A percentile compares a stretch with the other conserved stretches of the same genome.
phyloP scores from a whole-genome alignment of 2,113 vertebrate species.

The Cyprinodon variegatus region DNA sequence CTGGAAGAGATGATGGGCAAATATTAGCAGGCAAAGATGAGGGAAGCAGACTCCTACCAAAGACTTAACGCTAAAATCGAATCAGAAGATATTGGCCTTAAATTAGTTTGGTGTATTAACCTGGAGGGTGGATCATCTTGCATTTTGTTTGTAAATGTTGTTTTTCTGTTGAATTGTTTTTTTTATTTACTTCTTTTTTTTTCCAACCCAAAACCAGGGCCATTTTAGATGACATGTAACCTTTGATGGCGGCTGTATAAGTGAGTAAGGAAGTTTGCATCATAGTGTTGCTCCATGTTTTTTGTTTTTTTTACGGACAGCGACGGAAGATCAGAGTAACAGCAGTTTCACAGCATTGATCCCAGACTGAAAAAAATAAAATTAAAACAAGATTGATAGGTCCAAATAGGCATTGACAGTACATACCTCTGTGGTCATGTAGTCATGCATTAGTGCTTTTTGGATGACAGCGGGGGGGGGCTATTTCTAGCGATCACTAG shows the following conservation, averaged over 20 bases:
- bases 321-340: conserved; percentile 33
- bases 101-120: too few species aligned
- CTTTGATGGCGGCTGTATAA: neutral
- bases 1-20: too few species aligned
- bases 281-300: conserved; percentile 31
- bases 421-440: conserved; percentile 9
- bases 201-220: neutral
- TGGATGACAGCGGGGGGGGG: neutral
- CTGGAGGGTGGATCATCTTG: neutral
- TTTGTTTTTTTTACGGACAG: conserved; percentile 22
- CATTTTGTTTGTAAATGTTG: neutral
- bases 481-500: conserved; percentile 4
- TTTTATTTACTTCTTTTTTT: neutral
- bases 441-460: conserved; percentile 15
- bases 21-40: too few species aligned
- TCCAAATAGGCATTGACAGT: conserved; percentile 1
- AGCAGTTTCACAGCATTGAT: conserved; percentile 54
- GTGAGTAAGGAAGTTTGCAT: conserved; percentile 18
- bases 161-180: neutral
- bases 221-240: neutral
- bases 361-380: conserved; percentile 61
- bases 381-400: conserved; percentile 15
- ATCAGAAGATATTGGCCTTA: too few species aligned
- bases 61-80: too few species aligned
- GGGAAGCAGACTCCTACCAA: too few species aligned